Percentiles rank a stretch among this genome's conserved stretches.
Evolutionary conservation across 1,140 invertebrate genomes (phyloP).

Genomic region (Rhyzopertha dominica): DNA sequence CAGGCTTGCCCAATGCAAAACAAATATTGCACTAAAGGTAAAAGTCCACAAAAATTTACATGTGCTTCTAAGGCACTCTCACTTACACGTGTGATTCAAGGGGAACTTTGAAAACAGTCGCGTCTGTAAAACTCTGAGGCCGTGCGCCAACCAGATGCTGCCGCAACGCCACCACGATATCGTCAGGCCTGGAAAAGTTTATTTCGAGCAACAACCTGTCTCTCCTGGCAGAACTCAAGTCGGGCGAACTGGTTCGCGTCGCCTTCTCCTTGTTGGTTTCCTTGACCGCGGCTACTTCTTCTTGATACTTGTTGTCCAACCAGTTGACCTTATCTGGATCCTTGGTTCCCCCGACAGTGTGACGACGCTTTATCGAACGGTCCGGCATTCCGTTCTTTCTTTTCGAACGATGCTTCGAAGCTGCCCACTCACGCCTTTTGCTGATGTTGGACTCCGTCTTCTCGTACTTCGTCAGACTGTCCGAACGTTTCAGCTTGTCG

Average conservation of each 20-base stretch:
- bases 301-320: slow-evolving; percentile 52
- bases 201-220: slow-evolving; percentile 52
- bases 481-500: slow-evolving; percentile 55
- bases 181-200: slow-evolving; percentile 50
- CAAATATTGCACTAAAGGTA: not conserved
- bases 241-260: slow-evolving; percentile 58
- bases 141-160: slow-evolving; percentile 50
- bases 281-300: slow-evolving; percentile 50
- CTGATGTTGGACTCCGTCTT: slow-evolving; percentile 77
- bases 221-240: slow-evolving; percentile 51
- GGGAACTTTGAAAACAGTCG: slow-evolving; percentile 54
- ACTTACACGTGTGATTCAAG: slow-evolving; percentile 55
- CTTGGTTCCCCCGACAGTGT: slow-evolving; percentile 86
- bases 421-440: slow-evolving; percentile 60
- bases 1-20: not conserved
- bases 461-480: slow-evolving; percentile 71
- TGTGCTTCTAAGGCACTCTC: slow-evolving; percentile 18
- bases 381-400: slow-evolving; percentile 70
- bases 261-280: slow-evolving; percentile 49
- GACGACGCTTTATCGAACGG: slow-evolving; percentile 77
- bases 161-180: slow-evolving; percentile 49
- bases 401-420: slow-evolving; percentile 45
- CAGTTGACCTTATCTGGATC: slow-evolving; percentile 69
- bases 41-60: not conserved
- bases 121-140: slow-evolving; percentile 53